These are phyloP conservation scores for Actenoides lindsayi DNA, from an alignment of 2,113 vertebrate species.

Conservation along the genomic window DNA sequence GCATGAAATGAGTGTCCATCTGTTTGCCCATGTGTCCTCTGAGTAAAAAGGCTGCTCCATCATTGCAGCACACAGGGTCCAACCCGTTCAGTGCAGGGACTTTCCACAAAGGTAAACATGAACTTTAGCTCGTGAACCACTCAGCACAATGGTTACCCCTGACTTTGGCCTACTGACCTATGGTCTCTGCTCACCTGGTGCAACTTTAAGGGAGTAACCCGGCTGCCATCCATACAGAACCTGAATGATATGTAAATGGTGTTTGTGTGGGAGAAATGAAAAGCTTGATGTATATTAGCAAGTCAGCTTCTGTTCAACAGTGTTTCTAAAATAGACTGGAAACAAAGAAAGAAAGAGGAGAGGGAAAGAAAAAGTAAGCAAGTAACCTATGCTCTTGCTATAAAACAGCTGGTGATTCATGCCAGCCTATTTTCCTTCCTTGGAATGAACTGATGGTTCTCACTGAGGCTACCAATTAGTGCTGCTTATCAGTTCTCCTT, in stretches of 20 bases:
- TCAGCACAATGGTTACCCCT: neutral
- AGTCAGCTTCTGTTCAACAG: neutral
- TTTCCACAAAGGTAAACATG: constrained; percentile 38
- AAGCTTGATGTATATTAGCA: neutral
- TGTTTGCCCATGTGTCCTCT: neutral
- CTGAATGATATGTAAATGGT: neutral
- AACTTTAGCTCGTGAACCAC: constrained; percentile 2
- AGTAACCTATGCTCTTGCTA: neutral
- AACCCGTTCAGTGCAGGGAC: neutral
- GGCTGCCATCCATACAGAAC: neutral
- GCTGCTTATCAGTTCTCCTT: neutral
- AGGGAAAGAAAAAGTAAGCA: neutral
- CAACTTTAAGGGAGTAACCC: neutral
- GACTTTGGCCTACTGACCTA: neutral
- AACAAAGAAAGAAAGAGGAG: neutral
- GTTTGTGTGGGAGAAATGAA: neutral
- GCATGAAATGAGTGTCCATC: neutral
- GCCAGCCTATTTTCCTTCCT: neutral
- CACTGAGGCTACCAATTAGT: neutral
- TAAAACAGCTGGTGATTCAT: neutral
- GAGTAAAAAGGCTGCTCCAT: neutral
- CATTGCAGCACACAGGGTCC: neutral
- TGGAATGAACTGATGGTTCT: neutral
- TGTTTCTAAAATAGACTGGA: constrained; percentile 1
- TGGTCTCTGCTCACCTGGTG: neutral